Evolutionary conservation across 2,797 vertebrate species (phyloP).

Genomic region (Halcyon smyrnensis): DNA sequence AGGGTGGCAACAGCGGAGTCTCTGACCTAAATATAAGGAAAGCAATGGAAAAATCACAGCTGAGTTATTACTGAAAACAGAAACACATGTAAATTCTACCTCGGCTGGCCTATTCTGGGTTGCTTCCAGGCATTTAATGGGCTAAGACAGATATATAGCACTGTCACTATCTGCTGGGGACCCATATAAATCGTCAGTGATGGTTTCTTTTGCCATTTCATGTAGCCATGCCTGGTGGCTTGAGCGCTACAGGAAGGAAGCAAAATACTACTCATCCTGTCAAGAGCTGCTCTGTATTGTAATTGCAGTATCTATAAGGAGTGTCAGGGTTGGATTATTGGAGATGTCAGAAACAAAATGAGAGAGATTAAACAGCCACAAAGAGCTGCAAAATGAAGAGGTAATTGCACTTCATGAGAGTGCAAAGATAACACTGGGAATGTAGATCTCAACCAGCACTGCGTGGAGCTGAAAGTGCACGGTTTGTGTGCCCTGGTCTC

Average conservation of each 20-base stretch:
- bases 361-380: constrained; percentile 42
- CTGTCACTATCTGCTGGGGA: neutral
- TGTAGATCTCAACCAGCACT: neutral
- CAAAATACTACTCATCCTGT: constrained; percentile 30
- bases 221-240: neutral
- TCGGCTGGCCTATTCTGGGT: neutral
- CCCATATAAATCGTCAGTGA: neutral
- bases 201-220: constrained; percentile 40
- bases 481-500: neutral
- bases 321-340: constrained; percentile 38
- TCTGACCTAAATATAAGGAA: neutral
- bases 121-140: neutral
- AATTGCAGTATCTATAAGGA: constrained; percentile 39
- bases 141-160: constrained; percentile 25
- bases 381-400: constrained; percentile 51
- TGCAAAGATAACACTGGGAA: constrained; percentile 13
- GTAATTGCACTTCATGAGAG: constrained; percentile 46
- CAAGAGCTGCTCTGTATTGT: constrained; percentile 16
- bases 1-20: neutral
- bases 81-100: constrained; percentile 6
- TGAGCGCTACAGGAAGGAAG: neutral
- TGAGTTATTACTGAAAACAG: neutral
- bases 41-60: neutral
- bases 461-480: neutral
- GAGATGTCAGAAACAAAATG: constrained; percentile 65